Percentiles rank a stretch among this genome's conserved stretches.
phyloP scores from a whole-genome alignment of 2,888 invertebrate species.

The Callinectes sapidus region DNA sequence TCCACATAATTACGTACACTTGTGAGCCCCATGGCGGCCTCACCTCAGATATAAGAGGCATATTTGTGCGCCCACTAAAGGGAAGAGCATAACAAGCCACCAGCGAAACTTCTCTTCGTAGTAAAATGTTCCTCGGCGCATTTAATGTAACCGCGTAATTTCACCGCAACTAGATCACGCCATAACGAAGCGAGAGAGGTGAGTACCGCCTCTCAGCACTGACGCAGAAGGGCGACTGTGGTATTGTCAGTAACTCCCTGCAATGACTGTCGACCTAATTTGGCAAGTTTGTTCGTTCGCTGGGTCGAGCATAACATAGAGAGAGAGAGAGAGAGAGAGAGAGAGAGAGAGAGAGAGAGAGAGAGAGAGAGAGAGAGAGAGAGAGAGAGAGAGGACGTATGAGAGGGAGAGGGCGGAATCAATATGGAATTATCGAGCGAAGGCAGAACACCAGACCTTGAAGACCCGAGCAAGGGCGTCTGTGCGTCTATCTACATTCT shows the following conservation, averaged over 20 bases:
- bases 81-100: neutral
- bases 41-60: neutral
- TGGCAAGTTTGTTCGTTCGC: neutral
- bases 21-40: neutral
- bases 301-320: neutral
- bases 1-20: slow-evolving; percentile 3
- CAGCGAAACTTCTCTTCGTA: neutral
- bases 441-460: neutral
- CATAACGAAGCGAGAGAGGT: neutral
- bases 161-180: neutral
- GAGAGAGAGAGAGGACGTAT: neutral
- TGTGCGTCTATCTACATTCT: neutral
- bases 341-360: slow-evolving; percentile 1
- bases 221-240: neutral
- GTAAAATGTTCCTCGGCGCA: neutral
- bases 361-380: slow-evolving; percentile 1
- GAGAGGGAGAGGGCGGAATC: slow-evolving; percentile 3
- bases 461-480: neutral
- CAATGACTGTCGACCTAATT: neutral
- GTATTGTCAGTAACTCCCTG: neutral
- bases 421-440: slow-evolving; percentile 19
- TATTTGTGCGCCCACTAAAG: slow-evolving; percentile 4
- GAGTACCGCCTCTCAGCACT: neutral
- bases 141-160: neutral
- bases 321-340: neutral